Percentiles rank a stretch among this genome's conserved stretches.
Evolutionary conservation across 2,113 vertebrate species (phyloP).

Genomic region (Polypterus senegalus): DNA sequence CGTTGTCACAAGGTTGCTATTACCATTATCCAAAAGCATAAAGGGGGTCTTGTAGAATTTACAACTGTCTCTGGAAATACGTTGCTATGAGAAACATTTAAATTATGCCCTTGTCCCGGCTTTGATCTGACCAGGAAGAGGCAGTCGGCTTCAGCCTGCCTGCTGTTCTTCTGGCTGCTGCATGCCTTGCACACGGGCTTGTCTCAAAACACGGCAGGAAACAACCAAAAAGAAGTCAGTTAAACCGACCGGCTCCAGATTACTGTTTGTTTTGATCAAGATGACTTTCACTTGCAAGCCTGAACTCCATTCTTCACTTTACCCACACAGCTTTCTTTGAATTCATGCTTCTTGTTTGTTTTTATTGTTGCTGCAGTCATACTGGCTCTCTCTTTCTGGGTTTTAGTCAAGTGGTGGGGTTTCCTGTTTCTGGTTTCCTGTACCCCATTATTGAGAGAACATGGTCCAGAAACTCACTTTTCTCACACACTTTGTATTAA

Average conservation of each 20-base stretch:
- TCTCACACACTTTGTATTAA: too few relatives aligned
- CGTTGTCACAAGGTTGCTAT: constrained; percentile 7
- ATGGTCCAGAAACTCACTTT: too few relatives aligned
- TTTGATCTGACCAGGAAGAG: constrained; percentile 15
- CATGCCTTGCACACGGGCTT: background rate
- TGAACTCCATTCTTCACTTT: background rate
- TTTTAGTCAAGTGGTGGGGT: too few relatives aligned
- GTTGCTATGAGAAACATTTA: constrained; percentile 4
- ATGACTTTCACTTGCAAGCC: background rate
- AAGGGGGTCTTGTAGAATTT: constrained; percentile 11
- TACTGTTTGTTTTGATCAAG: background rate
- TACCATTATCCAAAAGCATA: constrained; percentile 4
- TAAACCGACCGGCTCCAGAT: background rate
- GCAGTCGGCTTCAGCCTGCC: background rate
- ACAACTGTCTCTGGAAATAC: background rate
- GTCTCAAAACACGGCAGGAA: background rate
- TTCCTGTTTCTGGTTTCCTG: too few relatives aligned
- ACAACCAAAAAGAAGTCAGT: background rate
- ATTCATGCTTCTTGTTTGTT: background rate
- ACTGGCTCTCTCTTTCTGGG: too few relatives aligned
- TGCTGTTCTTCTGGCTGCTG: background rate
- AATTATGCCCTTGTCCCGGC: constrained; percentile 5
- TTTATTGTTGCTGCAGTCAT: background rate
- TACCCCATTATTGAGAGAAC: too few relatives aligned
- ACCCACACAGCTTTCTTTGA: too few relatives aligned